Base-by-base conservation (phyloP, 2,888 invertebrate species). In the Ptilodon capucinus region DNA sequence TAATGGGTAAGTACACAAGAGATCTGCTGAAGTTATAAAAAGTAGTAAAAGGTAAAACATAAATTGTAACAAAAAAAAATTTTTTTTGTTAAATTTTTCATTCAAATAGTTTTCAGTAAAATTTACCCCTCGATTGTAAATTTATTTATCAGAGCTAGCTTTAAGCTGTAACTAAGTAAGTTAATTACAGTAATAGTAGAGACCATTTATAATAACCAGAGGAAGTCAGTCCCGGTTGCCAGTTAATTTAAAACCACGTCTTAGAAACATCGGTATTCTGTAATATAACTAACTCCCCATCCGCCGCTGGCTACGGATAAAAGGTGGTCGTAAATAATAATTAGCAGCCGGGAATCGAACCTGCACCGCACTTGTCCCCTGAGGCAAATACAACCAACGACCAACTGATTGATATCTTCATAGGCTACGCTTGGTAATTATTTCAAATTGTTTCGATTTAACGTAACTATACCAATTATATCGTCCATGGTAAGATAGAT, bases 291-390 rank as follows among this genome's bases (percentile, higher is more conserved):
- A n/a, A 76, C 71, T 77, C 76, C 75, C 75, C 76, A 64, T 42
- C 46, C 69, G 46, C 51, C 69, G 46, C 51, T 42, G 71, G 79
- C 76, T 46, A 59, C 49, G 74, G 73, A 80, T 76, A 77, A 81
- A 72, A 72, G 68, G 64, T 64, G 50, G 44, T 63, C 74, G 79
- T 86, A 84, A 85, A 86, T 83, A 79, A 84, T 84, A 84, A 86
- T 87, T 83, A 83, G 73, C 64, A 68, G 64, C 67, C 73, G 59
- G 72, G 81, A 79, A 73, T 81, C 75, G 74, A 83, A 84, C 76
- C 76, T 58, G 71, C 57, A 59, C 72, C 68, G 70, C 67, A 69
- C 69, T 74, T 74, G 79, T 81, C 75, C 76, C 84, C 66, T 43
- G 55, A 51, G 83, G 81, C 81, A 82, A 80, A 81, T 80, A 61